Base-by-base conservation (phyloP, 2,888 invertebrate species). In the Hymenopus coronatus region DNA sequence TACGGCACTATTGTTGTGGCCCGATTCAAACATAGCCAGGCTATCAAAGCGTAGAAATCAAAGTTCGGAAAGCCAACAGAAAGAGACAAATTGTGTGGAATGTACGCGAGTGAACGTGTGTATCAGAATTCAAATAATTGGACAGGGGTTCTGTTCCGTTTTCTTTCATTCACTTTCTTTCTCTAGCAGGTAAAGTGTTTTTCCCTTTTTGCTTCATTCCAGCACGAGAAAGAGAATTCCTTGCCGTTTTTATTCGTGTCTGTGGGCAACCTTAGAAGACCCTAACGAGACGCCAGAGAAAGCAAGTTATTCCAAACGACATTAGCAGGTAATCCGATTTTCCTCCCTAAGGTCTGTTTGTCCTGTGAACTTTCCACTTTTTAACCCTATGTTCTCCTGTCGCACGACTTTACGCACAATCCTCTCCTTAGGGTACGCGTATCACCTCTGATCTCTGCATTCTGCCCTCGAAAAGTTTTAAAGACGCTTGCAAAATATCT, bases 321-420 rank as follows among this genome's bases (percentile, higher is more conserved):
- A 89, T 89, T 89, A 89, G 88, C 88, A 89, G 89, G 89, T 89
- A 89, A 89, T 88, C 89, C 87, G 87, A 89, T 89, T 89, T 89
- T 84, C 70, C 46, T 70, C 83, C 83, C 87, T 28, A 27, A 82
- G 83, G 89, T 89, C 46, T 89, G 46, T 86, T 89, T 87, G 87
- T 87, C 28, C 83, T 20, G 54, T 25, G 25, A 70, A 46, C 82
- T 40, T 27, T 83, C 81, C 28, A 70, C 70, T 28, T 33, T 84
- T 84, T 40, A 82, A 40, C 85, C 82, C 86, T 54, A 46, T 89
- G 86, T 89, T 87, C 87, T 86, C 46, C 87, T 87, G 82, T 86
- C 82, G 46, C 87, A 25, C 86, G 28, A 27, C 15, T 46, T 83
- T 30, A n/a, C 83, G 20, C 54, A 70, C 40, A 70, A 70, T 70